Evolutionary conservation across 2,797 vertebrate genomes (phyloP).

Genomic region (Melanotaenia pygmaea): DNA sequence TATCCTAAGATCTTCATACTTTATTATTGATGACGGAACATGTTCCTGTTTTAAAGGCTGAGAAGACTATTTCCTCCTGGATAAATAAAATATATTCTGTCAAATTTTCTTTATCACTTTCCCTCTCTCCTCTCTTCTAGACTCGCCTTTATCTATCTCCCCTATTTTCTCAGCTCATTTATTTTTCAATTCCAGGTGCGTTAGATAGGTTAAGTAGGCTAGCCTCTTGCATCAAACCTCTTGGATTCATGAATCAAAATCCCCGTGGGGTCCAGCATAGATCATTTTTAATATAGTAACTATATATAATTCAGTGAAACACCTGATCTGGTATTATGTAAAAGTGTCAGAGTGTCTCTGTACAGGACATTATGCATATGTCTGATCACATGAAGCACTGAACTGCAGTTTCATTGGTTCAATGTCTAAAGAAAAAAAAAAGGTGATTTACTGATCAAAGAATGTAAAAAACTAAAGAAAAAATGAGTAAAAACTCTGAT

Average conservation of each 20-base stretch:
- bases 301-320: constrained; percentile 53
- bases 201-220: constrained; percentile 21
- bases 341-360: background rate
- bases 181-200: constrained; percentile 30
- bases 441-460: background rate
- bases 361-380: background rate
- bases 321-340: constrained; percentile 28
- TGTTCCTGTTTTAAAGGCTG: constrained; percentile 9
- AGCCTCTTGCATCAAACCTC: constrained; percentile 17
- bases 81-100: constrained; percentile 56
- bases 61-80: constrained; percentile 41
- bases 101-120: background rate
- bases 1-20: background rate
- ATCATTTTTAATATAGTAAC: constrained; percentile 35
- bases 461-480: background rate
- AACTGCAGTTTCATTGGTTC: background rate
- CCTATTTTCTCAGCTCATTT: constrained; percentile 26
- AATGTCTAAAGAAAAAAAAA: background rate
- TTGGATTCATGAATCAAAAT: constrained; percentile 25
- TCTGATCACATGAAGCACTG: background rate
- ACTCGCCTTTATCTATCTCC: background rate
- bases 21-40: constrained; percentile 16
- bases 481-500: background rate
- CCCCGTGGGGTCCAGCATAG: constrained; percentile 11
- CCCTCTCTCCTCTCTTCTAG: background rate